These are phyloP conservation scores for Dusona sp. DNA, from an alignment of 2,888 invertebrate genomes.

Conservation along the genomic window DNA sequence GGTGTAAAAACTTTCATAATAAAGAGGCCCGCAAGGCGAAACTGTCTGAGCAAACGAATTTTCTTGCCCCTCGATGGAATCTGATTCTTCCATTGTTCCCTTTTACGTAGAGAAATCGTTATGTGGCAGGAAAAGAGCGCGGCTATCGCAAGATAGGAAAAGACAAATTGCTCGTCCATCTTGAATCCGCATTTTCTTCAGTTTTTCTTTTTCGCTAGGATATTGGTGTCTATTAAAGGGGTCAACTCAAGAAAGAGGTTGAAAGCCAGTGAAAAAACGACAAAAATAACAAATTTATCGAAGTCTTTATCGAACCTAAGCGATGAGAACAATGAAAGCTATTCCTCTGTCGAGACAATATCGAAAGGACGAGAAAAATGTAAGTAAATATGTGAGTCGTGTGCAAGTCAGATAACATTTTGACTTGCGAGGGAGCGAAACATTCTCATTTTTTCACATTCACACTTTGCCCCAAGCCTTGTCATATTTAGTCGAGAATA, in stretches of 20 bases:
- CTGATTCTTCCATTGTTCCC: slow-evolving; percentile 51
- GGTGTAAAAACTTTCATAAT: slow-evolving; percentile 32
- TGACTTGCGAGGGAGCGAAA: neutral
- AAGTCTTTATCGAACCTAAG: slow-evolving; percentile 13
- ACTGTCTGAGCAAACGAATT: slow-evolving; percentile 33
- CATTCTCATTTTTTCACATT: neutral
- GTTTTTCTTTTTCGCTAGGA: slow-evolving; percentile 8
- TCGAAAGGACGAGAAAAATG: slow-evolving; percentile 27
- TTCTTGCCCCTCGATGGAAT: slow-evolving; percentile 46
- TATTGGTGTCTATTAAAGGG: slow-evolving; percentile 67
- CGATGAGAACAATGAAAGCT: slow-evolving; percentile 21
- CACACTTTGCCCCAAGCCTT: neutral
- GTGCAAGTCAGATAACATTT: slow-evolving; percentile 24
- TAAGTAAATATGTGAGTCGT: neutral
- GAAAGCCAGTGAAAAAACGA: slow-evolving; percentile 15
- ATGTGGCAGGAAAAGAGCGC: slow-evolving; percentile 8
- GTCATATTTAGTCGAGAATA: neutral
- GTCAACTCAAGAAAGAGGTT: slow-evolving; percentile 45
- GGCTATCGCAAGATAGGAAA: slow-evolving; percentile 22
- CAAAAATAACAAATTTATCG: slow-evolving; percentile 36
- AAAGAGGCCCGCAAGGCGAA: slow-evolving; percentile 27
- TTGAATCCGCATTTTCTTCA: slow-evolving; percentile 54
- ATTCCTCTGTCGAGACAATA: slow-evolving; percentile 35
- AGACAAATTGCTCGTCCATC: slow-evolving; percentile 67
- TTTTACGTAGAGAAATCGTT: slow-evolving; percentile 29